phyloP scores from a whole-genome alignment of 1,140 invertebrate genomes.

The Pseudachorutes palmiensis region DNA sequence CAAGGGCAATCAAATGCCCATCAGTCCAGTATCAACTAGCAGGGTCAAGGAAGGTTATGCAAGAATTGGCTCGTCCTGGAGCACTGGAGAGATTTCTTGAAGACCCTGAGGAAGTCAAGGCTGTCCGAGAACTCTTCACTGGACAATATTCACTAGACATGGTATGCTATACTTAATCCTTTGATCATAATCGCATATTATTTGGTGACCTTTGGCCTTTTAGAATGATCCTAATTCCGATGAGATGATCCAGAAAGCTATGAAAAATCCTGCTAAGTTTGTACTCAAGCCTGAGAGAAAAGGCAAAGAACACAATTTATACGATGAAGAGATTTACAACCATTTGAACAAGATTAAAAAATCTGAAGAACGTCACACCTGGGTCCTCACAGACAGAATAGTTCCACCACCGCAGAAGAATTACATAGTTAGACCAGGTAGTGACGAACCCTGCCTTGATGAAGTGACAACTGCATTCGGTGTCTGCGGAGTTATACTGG shows the following conservation, averaged over 20 bases:
- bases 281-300: constrained; percentile 97
- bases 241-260: constrained; percentile 66
- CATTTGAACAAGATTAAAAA: constrained; percentile 56
- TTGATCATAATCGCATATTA: too few species aligned
- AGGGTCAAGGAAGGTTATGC: constrained; percentile 80
- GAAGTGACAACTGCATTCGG: constrained; percentile 85
- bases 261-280: constrained; percentile 69
- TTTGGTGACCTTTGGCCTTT: too few species aligned
- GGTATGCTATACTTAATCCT: too few species aligned
- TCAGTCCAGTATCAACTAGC: constrained; percentile 79
- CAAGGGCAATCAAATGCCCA: constrained; percentile 87
- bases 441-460: constrained; percentile 44
- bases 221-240: constrained; percentile 63
- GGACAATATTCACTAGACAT: constrained; percentile 82
- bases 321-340: constrained; percentile 67
- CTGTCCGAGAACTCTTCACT: constrained; percentile 74
- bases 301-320: constrained; percentile 93
- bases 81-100: constrained; percentile 63
- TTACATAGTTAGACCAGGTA: constrained; percentile 67
- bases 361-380: constrained; percentile 64
- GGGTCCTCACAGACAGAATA: constrained; percentile 72
- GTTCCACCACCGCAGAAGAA: constrained; percentile 59
- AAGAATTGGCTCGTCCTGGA: constrained; percentile 65
- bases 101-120: constrained; percentile 49
- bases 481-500: constrained; percentile 86